A percentile compares a stretch with the other conserved stretches of the same genome.
phyloP scores from a whole-genome alignment of 2,113 vertebrate species.

The Grallaria varia region DNA sequence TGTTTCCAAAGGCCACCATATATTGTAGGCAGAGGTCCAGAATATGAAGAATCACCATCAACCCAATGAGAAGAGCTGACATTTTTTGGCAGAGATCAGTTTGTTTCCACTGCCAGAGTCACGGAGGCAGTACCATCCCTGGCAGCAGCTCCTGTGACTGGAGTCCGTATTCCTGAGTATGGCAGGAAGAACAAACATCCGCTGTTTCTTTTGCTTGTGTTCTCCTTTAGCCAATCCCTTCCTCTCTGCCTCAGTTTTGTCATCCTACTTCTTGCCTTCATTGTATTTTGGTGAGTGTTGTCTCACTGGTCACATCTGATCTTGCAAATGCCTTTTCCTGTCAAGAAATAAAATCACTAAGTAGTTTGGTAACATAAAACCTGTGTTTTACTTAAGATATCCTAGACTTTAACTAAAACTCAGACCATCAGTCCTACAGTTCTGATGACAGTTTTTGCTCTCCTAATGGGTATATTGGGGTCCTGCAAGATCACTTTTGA shows the following conservation, averaged over 20 bases:
- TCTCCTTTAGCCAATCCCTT: background rate
- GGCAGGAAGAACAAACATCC: background rate
- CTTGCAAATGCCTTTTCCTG: background rate
- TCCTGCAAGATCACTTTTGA: background rate
- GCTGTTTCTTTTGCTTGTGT: background rate
- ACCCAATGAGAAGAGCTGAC: background rate
- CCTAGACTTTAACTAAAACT: background rate
- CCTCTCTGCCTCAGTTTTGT: background rate
- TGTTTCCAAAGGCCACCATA: background rate
- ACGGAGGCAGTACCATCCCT: rapidly evolving
- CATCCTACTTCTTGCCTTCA: background rate
- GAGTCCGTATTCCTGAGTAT: rapidly evolving
- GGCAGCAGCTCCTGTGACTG: background rate
- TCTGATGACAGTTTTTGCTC: background rate
- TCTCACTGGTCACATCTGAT: background rate
- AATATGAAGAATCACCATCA: background rate
- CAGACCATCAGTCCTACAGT: background rate
- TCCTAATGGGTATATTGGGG: rapidly evolving
- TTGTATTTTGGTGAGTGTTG: background rate
- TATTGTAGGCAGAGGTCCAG: background rate
- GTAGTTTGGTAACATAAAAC: background rate
- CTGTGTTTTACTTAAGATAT: background rate
- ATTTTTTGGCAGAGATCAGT: background rate
- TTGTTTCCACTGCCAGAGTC: background rate
- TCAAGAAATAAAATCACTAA: background rate